Evolutionary conservation across 2,888 invertebrate genomes (phyloP), one percentile per base, ranked within the genome.

Genomic region (Dryobotodes eremita): DNA sequence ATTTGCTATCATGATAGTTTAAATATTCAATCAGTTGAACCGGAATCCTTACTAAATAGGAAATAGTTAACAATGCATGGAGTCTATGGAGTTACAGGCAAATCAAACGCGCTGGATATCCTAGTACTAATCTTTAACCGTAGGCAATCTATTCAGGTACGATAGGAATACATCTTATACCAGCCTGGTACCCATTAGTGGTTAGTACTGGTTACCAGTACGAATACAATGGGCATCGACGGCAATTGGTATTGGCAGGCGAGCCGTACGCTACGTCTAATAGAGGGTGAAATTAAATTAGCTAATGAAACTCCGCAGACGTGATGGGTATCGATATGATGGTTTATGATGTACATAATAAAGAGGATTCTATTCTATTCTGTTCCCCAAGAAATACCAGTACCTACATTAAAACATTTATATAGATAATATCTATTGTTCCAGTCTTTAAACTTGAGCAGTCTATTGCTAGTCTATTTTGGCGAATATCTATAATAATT

Each of bases 111-210:
- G 48, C 50, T 75, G 77, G 81, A 78, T 86, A 86, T 80, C 74
- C 72, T 59, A 31, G 69, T 61, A 82, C 87, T 86, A 90, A 91
- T 90, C 91, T 91, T 90, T 87, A 92, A 90, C 90, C 87, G 86
- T 89, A 90, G 88, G 91, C 93, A 94, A 95, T 95, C 93, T 93
- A 91, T 91, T 92, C 89, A 71, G 93, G 92, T 94, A 93, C 92
- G 94, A 92, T 92, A 90, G 86, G 89, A 91, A 94, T 94, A 93
- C 94, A 95, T 94, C 92, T 92, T 86, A 85, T 80, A 65, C 75
- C 71, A 82, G 79, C 79, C 79, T 86, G 83, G 79, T 82, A 84
- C 79, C 92, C 92, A 94, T 94, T 94, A 94, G 92, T 90, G 90
- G 90, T 89, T 88, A 87, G 88, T 94, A 92, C 92, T 89, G 89